phyloP scores from a whole-genome alignment of 2,113 vertebrate species.

The Nicator chloris region DNA sequence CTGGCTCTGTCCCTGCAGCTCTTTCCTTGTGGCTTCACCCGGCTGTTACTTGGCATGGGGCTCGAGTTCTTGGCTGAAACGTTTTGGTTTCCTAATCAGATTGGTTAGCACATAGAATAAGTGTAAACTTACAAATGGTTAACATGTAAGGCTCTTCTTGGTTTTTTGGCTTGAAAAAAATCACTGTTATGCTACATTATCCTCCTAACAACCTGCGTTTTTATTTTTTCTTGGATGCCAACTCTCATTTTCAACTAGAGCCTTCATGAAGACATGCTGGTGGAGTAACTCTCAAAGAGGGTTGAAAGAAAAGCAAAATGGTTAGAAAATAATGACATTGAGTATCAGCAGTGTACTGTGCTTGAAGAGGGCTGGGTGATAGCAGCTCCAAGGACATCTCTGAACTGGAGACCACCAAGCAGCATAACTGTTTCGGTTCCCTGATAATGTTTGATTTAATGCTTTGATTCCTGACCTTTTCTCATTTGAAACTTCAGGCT shows the following conservation, averaged over 20 bases:
- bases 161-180: not conserved
- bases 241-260: not conserved
- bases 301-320: not conserved
- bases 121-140: not conserved
- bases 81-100: not conserved
- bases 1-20: not conserved
- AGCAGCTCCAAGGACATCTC: not conserved
- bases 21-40: accelerated
- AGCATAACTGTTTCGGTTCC: not conserved
- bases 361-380: not conserved
- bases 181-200: not conserved
- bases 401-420: not conserved
- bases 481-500: not conserved
- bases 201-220: not conserved
- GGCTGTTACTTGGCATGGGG: not conserved
- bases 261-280: not conserved
- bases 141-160: not conserved
- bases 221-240: not conserved
- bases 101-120: not conserved
- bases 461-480: not conserved
- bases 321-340: not conserved
- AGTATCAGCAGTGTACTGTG: not conserved
- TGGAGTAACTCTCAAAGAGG: not conserved
- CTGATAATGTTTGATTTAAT: not conserved
- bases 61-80: not conserved